These are phyloP conservation scores for Coracias cyanogaster DNA, from an alignment of 2,797 vertebrate genomes.

Conservation along the genomic window DNA sequence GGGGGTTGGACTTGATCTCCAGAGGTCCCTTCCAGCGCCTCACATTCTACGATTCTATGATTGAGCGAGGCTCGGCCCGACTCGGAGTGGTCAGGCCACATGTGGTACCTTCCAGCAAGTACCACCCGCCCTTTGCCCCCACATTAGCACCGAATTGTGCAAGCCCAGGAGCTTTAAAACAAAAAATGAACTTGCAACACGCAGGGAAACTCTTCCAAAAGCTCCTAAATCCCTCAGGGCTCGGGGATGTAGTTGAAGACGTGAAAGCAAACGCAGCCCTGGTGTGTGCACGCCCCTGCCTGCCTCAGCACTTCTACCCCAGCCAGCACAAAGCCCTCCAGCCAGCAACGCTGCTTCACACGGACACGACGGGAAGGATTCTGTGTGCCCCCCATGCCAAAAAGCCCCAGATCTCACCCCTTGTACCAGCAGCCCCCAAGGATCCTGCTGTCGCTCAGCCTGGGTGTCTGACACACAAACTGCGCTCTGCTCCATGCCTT, in stretches of 20 bases:
- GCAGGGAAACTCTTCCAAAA: not conserved
- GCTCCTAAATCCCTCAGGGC: not conserved
- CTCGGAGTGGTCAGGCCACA: not conserved
- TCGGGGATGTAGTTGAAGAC: fast-evolving
- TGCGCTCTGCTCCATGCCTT: not conserved
- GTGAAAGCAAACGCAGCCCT: fast-evolving
- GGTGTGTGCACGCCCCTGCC: not conserved
- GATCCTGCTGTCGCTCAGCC: not conserved
- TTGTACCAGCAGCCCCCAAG: not conserved
- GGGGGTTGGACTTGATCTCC: too few species aligned
- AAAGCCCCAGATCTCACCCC: fast-evolving
- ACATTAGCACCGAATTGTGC: fast-evolving
- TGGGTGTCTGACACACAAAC: not conserved
- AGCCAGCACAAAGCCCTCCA: not conserved
- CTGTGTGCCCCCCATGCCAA: fast-evolving
- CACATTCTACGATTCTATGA: too few species aligned
- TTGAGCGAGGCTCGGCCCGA: not conserved
- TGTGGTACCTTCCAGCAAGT: not conserved
- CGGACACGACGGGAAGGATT: fast-evolving
- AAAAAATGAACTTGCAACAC: too few species aligned
- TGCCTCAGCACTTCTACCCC: not conserved
- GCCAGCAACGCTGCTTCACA: not conserved
- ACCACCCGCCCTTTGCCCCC: not conserved
- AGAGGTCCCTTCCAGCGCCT: too few species aligned
- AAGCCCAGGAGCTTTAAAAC: not conserved